Percentiles rank a stretch among this genome's conserved stretches.
Conservation (phyloP, 2,888 invertebrate genomes). For the Eristalinus aeneus region DNA sequence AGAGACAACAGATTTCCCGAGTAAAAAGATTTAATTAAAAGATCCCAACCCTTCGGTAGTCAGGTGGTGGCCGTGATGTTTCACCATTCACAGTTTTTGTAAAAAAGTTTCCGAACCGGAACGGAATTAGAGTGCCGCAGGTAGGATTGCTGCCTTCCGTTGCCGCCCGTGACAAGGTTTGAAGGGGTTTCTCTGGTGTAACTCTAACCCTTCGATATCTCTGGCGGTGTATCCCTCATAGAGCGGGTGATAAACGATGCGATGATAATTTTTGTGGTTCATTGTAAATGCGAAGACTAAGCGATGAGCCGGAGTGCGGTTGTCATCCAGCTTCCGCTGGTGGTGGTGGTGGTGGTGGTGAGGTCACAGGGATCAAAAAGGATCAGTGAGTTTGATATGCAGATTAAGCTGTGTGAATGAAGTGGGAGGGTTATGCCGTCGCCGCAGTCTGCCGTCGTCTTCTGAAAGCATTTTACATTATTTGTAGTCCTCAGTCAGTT, state of each 20-base stretch:
- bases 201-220: constrained; percentile 44
- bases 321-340: constrained; percentile 39
- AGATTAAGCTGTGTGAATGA: constrained; percentile 44
- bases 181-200: constrained; percentile 37
- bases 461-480: constrained; percentile 56
- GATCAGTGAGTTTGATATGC: constrained; percentile 71
- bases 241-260: constrained; percentile 69
- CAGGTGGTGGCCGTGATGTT: neutral
- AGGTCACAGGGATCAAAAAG: constrained; percentile 71
- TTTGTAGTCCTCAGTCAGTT: constrained; percentile 60
- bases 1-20: constrained; percentile 61
- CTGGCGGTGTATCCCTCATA: constrained; percentile 27
- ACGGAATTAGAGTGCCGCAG: constrained; percentile 70
- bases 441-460: neutral
- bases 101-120: constrained; percentile 65
- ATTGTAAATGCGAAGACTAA: constrained; percentile 58
- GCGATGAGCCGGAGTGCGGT: constrained; percentile 56
- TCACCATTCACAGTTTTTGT: constrained; percentile 27
- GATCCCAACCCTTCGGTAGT: constrained; percentile 62
- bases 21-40: constrained; percentile 68
- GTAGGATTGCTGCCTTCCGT: constrained; percentile 51
- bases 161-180: neutral
- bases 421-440: constrained; percentile 51
- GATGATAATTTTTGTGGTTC: constrained; percentile 69
- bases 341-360: constrained; percentile 10